Percentiles rank a stretch among this genome's conserved stretches.
phyloP scores from a whole-genome alignment of 2,888 invertebrate genomes.

The Agapostemon virescens region DNA sequence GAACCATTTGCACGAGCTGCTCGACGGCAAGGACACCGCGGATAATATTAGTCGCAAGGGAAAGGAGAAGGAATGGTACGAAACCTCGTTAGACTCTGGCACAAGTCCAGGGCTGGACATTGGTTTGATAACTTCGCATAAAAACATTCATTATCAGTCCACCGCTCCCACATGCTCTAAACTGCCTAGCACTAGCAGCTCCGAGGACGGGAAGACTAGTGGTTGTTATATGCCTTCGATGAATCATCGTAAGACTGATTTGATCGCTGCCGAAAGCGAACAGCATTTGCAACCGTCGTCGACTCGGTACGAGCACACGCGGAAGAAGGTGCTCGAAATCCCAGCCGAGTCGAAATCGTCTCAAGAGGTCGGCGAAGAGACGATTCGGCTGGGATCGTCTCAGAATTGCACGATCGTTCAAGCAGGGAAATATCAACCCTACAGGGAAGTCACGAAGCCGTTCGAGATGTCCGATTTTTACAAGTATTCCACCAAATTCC shows the following conservation, averaged over 20 bases:
- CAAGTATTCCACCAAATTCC: slow-evolving; percentile 97
- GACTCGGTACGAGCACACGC: slow-evolving; percentile 78
- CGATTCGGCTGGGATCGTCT: slow-evolving; percentile 87
- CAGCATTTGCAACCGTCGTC: slow-evolving; percentile 58
- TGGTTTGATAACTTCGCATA: slow-evolving; percentile 37
- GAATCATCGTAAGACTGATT: slow-evolving; percentile 58
- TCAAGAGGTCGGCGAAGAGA: slow-evolving; percentile 69
- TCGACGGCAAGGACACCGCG: slow-evolving; percentile 65
- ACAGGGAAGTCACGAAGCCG: slow-evolving; percentile 96
- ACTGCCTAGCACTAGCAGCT: slow-evolving; percentile 18
- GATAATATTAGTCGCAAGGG: slow-evolving; percentile 68
- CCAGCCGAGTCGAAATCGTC: slow-evolving; percentile 82
- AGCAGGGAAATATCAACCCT: slow-evolving; percentile 94
- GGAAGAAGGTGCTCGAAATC: slow-evolving; percentile 82
- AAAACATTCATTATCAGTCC: slow-evolving; percentile 54
- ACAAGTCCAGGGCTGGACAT: slow-evolving; percentile 56
- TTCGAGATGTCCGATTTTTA: slow-evolving; percentile 99
- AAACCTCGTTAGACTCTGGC: slow-evolving; percentile 84
- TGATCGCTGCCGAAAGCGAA: slow-evolving; percentile 51
- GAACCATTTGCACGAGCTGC: slow-evolving; percentile 66
- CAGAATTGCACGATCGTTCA: slow-evolving; percentile 92
- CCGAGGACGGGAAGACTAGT: slow-evolving; percentile 49
- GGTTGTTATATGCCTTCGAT: slow-evolving; percentile 40
- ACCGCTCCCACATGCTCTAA: slow-evolving; percentile 47
- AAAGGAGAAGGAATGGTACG: slow-evolving; percentile 86